Conservation (phyloP, 2,888 invertebrate genomes). For the Dryobota labecula region DNA sequence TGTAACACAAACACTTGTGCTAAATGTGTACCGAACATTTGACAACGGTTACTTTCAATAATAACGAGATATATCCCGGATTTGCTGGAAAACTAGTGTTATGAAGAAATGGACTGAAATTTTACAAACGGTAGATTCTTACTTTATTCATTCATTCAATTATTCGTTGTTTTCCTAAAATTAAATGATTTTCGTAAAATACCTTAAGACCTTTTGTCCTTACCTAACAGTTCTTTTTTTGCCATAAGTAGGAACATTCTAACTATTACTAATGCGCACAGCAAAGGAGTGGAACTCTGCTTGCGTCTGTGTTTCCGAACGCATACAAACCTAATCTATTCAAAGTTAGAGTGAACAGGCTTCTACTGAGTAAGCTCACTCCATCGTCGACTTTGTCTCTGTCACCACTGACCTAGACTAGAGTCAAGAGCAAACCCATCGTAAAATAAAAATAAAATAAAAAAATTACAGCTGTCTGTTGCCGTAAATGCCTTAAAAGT, state of each 20-base stretch:
- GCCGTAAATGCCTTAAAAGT: not conserved
- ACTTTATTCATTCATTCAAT: not conserved
- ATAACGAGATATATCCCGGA: slow-evolving; percentile 1
- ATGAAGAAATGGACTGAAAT: not conserved
- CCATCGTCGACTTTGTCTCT: no score
- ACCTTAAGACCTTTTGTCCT: no score
- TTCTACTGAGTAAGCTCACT: no score
- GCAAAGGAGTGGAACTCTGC: no score
- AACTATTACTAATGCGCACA: no score
- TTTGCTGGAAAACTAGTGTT: not conserved
- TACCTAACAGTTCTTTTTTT: not conserved
- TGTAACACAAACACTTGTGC: slow-evolving; percentile 25
- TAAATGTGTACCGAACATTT: slow-evolving; percentile 36
- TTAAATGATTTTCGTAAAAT: not conserved
- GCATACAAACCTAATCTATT: no score
- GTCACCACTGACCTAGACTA: no score
- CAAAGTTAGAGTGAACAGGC: no score
- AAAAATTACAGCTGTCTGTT: not conserved
- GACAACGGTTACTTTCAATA: slow-evolving; percentile 7
- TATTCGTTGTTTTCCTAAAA: no score
- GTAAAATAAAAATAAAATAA: no score
- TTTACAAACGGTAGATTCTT: not conserved
- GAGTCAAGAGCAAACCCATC: no score
- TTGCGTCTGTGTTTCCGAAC: no score
- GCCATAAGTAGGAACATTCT: not conserved